phyloP scores from a whole-genome alignment of 2,797 vertebrate species.

The Coilia nasus region DNA sequence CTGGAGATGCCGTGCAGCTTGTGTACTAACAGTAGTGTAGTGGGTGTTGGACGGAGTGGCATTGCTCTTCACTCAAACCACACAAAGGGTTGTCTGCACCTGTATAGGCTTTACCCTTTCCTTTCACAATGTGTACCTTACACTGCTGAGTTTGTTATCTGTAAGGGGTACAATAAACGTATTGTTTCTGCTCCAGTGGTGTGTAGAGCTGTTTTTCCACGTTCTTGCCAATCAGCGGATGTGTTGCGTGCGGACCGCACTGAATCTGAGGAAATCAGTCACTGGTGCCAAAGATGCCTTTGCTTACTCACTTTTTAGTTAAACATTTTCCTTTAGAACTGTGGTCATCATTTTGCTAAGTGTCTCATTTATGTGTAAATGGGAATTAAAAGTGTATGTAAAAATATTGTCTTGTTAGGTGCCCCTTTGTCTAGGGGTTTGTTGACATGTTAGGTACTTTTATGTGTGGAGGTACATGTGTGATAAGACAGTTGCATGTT shows the following conservation, averaged over 20 bases:
- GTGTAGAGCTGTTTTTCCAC: conserved; percentile 49
- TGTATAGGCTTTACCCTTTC: conserved; percentile 70
- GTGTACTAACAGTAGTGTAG: conserved; percentile 41
- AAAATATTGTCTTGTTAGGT: no score
- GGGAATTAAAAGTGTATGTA: no score
- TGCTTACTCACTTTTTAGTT: not conserved
- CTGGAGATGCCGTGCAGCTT: conserved; percentile 46
- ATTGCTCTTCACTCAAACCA: conserved; percentile 45
- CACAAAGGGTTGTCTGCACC: conserved; percentile 63
- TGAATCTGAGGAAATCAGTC: conserved; percentile 58
- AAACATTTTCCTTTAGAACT: not conserved
- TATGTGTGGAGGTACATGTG: no score
- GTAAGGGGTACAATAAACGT: conserved; percentile 97
- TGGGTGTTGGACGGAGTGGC: conserved; percentile 35
- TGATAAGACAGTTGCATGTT: no score
- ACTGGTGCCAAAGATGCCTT: conserved; percentile 47
- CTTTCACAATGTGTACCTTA: conserved; percentile 75
- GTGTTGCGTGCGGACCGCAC: conserved; percentile 44
- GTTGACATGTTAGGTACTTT: no score
- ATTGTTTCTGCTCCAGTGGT: conserved; percentile 73
- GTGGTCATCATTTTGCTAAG: no score
- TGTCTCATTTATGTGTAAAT: no score
- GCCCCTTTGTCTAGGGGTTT: no score
- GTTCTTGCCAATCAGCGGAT: conserved; percentile 51
- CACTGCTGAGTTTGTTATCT: conserved; percentile 91